Evolutionary conservation across 2,797 vertebrate species (phyloP), one percentile per base, ranked within the genome.

Genomic region (Dermochelys coriacea): DNA sequence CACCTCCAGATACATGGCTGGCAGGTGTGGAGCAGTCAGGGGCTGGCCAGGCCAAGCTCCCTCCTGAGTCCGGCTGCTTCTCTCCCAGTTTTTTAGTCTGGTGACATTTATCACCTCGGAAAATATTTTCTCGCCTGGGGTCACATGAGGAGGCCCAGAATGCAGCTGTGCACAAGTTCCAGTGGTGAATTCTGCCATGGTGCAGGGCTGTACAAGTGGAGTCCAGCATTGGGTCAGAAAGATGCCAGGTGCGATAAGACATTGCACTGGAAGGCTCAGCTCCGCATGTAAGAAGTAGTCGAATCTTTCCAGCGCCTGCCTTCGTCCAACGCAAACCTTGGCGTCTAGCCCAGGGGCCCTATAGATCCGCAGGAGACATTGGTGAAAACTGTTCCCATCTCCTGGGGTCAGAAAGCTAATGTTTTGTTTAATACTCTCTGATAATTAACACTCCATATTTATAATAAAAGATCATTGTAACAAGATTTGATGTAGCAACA

Each of bases 361-460:
- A 0, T 0, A 68, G 85, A 78, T 86, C 85, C 82, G 45, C 5
- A 0, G 82, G 78, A 77, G 90, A 47, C 80, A 29, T 59, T 54
- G n/a, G 49, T 82, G 80, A 80, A 57, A 45, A 84, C 82, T 45
- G 0, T 6, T 57, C 68, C 55, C 34, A 34, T 88, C 75, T 82
- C 85, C 64, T 19, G 16, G 75, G 88, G 75, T 90, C 83, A 87
- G 54, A 84, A 31, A 81, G 55, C 81, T 96, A 93, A 96, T 93
- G 94, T 81, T 78, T 83, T 93, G 85, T 95, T 95, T 95, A 96
- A 96, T 85, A 79, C 88, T 77, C 50, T 54, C 91, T 82, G 80
- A 88, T 95, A 95, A 97, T 96, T 96, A 96, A 97, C 95, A 96
- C 34, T 78, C 91, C 82, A 79, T 92, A 81, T 80, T 97, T 93